Percentiles rank a stretch among this genome's conserved stretches.
phyloP scores from a whole-genome alignment of 2,888 invertebrate species.

The Drosophila hawaiiensis region DNA sequence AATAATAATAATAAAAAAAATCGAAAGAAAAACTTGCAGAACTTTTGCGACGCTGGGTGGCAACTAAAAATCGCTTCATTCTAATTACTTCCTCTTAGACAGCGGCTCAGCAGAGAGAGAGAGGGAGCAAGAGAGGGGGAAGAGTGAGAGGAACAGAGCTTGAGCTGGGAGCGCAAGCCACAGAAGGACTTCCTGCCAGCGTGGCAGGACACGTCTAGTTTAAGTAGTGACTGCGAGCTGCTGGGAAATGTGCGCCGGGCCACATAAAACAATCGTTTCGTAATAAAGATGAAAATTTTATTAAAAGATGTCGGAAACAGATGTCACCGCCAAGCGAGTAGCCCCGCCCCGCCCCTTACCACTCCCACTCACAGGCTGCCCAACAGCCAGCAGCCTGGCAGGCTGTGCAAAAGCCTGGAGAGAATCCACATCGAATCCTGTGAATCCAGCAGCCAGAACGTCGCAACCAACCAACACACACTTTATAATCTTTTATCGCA shows the following conservation, averaged over 20 bases:
- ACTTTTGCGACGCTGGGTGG: constrained; percentile 38
- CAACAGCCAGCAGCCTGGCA: constrained; percentile 24
- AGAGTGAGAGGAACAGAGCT: background rate
- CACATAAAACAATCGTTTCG: constrained; percentile 85
- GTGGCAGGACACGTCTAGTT: constrained; percentile 66
- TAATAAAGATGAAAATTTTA: constrained; percentile 86
- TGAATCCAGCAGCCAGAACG: constrained; percentile 5
- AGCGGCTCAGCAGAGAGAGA: background rate
- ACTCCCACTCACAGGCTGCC: background rate
- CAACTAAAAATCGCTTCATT: constrained; percentile 81
- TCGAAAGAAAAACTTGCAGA: constrained; percentile 44
- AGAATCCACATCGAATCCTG: constrained; percentile 25
- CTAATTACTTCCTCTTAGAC: constrained; percentile 81
- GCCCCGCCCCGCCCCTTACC: constrained; percentile 16
- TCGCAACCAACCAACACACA: constrained; percentile 77
- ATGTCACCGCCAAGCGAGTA: constrained; percentile 80
- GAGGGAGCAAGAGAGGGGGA: too few species aligned
- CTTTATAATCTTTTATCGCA: constrained; percentile 86
- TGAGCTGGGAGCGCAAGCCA: constrained; percentile 53
- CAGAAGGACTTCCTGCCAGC: constrained; percentile 69
- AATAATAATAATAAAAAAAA: constrained; percentile 15
- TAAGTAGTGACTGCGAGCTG: constrained; percentile 52
- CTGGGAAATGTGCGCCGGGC: constrained; percentile 28
- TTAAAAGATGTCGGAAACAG: constrained; percentile 86
- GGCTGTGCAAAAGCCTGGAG: constrained; percentile 31